Evolutionary conservation across 2,113 vertebrate species (phyloP).

Genomic region (Sinocyclocheilus maitianheensis): DNA sequence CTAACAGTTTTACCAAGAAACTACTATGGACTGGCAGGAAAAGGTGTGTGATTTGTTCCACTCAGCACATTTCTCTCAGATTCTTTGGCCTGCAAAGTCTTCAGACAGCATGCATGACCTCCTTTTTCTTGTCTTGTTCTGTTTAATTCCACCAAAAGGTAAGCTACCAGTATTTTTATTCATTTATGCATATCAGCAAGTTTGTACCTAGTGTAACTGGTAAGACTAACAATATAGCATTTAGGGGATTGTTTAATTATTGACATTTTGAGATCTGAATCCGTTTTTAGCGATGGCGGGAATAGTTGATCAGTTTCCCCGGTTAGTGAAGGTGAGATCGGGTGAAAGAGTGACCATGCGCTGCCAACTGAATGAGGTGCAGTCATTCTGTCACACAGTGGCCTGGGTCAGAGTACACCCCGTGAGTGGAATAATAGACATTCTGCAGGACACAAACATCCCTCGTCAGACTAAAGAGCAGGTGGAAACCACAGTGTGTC

Average conservation of each 20-base stretch:
- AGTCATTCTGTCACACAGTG: slow-evolving; percentile 30
- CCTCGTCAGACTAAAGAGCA: neutral
- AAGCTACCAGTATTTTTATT: neutral
- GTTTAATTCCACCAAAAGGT: neutral
- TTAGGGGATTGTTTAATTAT: neutral
- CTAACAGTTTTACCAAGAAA: too few species aligned
- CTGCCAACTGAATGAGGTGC: slow-evolving; percentile 2
- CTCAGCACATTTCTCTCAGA: too few species aligned
- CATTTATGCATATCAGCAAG: neutral
- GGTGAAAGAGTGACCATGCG: slow-evolving; percentile 8
- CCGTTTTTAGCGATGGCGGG: neutral
- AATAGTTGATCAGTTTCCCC: slow-evolving; percentile 17
- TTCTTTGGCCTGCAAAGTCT: too few species aligned
- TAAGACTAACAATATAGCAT: neutral
- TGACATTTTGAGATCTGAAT: neutral
- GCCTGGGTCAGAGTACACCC: slow-evolving; percentile 20
- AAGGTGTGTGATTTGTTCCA: too few species aligned
- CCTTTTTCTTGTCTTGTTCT: too few species aligned
- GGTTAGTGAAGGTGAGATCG: neutral
- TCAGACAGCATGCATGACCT: too few species aligned
- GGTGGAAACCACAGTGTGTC: neutral
- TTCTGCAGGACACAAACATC: neutral
- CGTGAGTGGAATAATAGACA: neutral
- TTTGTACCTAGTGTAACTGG: neutral
- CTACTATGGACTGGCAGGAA: too few species aligned